Conservation (phyloP, 2,888 invertebrate species). For the Deilephila elpenor region DNA sequence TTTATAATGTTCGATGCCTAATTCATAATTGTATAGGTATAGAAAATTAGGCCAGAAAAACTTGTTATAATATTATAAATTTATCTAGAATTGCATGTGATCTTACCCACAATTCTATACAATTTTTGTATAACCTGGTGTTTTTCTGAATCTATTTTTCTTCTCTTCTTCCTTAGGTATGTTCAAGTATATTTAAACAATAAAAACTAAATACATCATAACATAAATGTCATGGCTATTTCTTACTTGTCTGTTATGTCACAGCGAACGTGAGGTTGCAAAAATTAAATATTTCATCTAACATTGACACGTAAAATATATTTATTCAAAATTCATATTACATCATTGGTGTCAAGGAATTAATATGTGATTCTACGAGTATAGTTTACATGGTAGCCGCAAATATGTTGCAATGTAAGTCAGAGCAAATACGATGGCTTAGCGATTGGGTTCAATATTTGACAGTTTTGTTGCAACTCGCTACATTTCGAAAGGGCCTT, state of each 20-base stretch:
- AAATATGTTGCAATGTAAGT: slow-evolving; percentile 1
- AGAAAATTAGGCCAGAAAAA: too few relatives aligned
- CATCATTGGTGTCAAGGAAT: neutral
- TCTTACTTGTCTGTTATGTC: neutral
- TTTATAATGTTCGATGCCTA: too few relatives aligned
- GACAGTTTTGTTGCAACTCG: neutral
- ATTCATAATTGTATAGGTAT: too few relatives aligned
- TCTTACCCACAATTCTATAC: too few relatives aligned
- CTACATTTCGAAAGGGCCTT: slow-evolving; percentile 3
- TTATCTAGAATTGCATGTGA: too few relatives aligned
- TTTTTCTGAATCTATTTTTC: too few relatives aligned
- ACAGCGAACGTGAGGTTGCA: neutral
- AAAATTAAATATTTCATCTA: neutral
- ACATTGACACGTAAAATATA: neutral
- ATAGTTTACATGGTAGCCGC: neutral
- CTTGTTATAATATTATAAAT: too few relatives aligned
- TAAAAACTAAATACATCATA: neutral
- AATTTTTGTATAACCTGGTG: too few relatives aligned
- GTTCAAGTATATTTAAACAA: neutral
- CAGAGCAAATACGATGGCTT: neutral
- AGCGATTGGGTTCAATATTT: slow-evolving; percentile 14
- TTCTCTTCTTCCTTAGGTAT: too few relatives aligned
- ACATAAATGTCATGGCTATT: slow-evolving; percentile 7
- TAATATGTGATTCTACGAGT: neutral
- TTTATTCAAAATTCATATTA: slow-evolving; percentile 10